A percentile compares a stretch with the other conserved stretches of the same genome.
Evolutionary conservation across 2,113 vertebrate species (phyloP).

Genomic region (Odocoileus hemionus): DNA sequence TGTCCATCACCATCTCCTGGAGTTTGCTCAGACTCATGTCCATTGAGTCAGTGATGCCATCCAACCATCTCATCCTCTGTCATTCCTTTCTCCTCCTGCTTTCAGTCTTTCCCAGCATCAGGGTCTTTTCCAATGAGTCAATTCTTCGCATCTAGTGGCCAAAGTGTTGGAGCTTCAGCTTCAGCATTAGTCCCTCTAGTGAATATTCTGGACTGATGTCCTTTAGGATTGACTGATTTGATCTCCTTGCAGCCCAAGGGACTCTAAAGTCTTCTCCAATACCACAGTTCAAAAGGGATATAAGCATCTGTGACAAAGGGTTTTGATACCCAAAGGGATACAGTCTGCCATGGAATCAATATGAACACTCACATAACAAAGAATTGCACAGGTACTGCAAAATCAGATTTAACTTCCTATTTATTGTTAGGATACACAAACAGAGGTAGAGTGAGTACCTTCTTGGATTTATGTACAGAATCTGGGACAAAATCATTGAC

Average conservation of each 20-base stretch:
- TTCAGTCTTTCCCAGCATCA: neutral
- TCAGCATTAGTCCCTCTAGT: neutral
- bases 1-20: neutral
- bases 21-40: neutral
- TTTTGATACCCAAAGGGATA: neutral
- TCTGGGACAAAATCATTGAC: neutral
- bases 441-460: neutral
- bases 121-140: neutral
- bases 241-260: neutral
- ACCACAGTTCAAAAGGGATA: neutral
- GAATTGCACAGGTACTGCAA: neutral
- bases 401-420: neutral
- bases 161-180: neutral
- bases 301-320: neutral
- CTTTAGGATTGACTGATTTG: neutral
- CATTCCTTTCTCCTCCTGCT: neutral
- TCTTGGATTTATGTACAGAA: neutral
- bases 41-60: neutral
- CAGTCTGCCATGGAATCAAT: neutral
- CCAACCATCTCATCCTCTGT: neutral
- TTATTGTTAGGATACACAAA: neutral
- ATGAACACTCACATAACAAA: neutral
- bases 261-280: neutral
- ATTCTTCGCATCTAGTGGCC: neutral
- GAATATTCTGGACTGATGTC: neutral